Evolutionary conservation across 2,797 vertebrate species (phyloP), one percentile per base, ranked within the genome.

Genomic region (Platyrinchus mystaceus): DNA sequence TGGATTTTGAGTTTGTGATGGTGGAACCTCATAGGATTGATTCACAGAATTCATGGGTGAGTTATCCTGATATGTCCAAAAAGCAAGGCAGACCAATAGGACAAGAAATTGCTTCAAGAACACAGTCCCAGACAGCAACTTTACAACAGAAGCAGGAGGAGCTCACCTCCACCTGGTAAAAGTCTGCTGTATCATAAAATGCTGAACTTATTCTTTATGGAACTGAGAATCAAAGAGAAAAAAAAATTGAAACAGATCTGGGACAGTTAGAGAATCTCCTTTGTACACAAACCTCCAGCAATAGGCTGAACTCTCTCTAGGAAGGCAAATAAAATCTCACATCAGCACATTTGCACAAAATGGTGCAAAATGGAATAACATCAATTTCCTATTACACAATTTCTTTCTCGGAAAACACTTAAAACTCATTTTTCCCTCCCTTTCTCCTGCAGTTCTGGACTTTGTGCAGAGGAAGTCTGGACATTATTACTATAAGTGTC

Each of bases 401-500:
- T 89, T 74, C 50, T 76, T 62, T 81, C 52, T 81, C 3, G 1
- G 46, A 69, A 75, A 71, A 41, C 82, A 62, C 70, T 84, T 62
- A 69, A 84, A 92, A 12, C 28, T 71, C 6, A 0, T 50, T n/a
- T 67, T 36, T 2, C 43, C 59, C 53, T 89, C 47, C 41, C 55
- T 83, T 69, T 70, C 52, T 89, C 80, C 77, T 64, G 52, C 60
- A 64, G 36, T 30, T 67, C 84, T 91, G 82, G 37, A 63, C 36
- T 37, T 63, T 18, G 24, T 46, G 82, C 59, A 86, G 70, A 87
- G 85, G 87, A 76, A 82, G 74, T 74, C 95, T 96, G 96, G 89
- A 94, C 83, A 68, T 94, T 60, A 28, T 95, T 94, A 87, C 63
- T 55, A 3, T 6, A 11, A 89, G 87, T 59, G 83, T 82, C 46